Evolutionary conservation across 2,113 vertebrate genomes (phyloP), one percentile per base, ranked within the genome.

Genomic region (Hemichromis elongatus): DNA sequence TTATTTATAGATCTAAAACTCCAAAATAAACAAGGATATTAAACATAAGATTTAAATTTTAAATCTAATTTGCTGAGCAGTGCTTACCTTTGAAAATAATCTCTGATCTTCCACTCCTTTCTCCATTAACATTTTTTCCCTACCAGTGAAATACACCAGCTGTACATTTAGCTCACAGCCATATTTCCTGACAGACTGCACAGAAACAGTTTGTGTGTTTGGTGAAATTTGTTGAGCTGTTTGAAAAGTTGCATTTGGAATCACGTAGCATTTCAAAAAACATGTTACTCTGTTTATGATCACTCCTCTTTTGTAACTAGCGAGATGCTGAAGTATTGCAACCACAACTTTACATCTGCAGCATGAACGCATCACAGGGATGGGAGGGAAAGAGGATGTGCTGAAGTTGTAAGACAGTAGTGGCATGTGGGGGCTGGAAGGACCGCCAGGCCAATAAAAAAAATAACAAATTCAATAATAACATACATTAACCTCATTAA

Each of bases 181-280:
- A 33, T 33, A 28, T 61, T 61, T 19, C 19, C 5, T 61, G 57
- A 33, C 28, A 19, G 28, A 61, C 28, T 61, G 33, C 57, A 33
- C 57, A 61, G 57, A 61, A 61, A 61, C 57, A 61, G 28, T 19
- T 33, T 61, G 28, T 61, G 28, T 61, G 57, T 61, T 33, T 61
- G 16, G 57, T 33, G 28, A 61, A 61, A 33, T 61, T 61, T 61
- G 5, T 61, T 4, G 28, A 61, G 57, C 57, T 61, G 28, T 61
- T 61, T 61, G 57, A 61, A 61, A 61, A 61, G 28, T 61, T 61
- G 28, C 9, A 33, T 61, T 61, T 61, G 28, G 57, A 33, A 61
- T 61, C 16, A 61, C 19, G 0, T 61, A 33, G 28, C 16, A 61
- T 11, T 6, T 33, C 0, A 1, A 5, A 9, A 28, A 57, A 1